Percentiles rank a stretch among this genome's conserved stretches.
phyloP scores from a whole-genome alignment of 2,797 vertebrate species.

The Coccyzus lansbergi region DNA sequence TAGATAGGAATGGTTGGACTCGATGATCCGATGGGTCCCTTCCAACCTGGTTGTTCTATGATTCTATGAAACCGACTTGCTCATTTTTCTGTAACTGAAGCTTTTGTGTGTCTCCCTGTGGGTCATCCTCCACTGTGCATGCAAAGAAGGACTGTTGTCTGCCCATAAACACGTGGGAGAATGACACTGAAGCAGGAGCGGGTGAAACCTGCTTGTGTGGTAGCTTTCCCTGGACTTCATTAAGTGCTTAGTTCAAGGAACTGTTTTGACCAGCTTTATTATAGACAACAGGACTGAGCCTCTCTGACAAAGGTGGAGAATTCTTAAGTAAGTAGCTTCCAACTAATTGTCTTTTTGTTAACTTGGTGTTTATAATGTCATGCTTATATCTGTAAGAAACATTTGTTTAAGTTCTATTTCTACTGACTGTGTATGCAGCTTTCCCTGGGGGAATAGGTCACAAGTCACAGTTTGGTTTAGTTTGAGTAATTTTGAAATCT shows the following conservation, averaged over 20 bases:
- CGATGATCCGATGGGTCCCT: too few relatives aligned
- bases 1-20: too few relatives aligned
- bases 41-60: too few relatives aligned
- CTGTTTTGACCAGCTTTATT: neutral
- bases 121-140: neutral
- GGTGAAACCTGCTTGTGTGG: neutral
- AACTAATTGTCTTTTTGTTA: neutral
- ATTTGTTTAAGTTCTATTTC: neutral
- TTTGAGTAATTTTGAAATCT: neutral
- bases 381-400: neutral
- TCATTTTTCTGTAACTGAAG: neutral
- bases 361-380: fast-evolving
- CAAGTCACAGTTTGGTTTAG: neutral
- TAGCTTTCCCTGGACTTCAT: neutral
- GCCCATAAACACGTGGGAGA: neutral
- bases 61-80: neutral
- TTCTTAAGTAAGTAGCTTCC: neutral
- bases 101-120: neutral
- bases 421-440: neutral
- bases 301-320: neutral
- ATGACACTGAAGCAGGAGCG: neutral
- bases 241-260: neutral
- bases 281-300: neutral
- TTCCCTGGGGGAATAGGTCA: neutral
- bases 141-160: neutral